These are phyloP conservation scores for Phalacrocorax brasilianus DNA, from an alignment of 2,113 vertebrate species.

Conservation along the genomic window DNA sequence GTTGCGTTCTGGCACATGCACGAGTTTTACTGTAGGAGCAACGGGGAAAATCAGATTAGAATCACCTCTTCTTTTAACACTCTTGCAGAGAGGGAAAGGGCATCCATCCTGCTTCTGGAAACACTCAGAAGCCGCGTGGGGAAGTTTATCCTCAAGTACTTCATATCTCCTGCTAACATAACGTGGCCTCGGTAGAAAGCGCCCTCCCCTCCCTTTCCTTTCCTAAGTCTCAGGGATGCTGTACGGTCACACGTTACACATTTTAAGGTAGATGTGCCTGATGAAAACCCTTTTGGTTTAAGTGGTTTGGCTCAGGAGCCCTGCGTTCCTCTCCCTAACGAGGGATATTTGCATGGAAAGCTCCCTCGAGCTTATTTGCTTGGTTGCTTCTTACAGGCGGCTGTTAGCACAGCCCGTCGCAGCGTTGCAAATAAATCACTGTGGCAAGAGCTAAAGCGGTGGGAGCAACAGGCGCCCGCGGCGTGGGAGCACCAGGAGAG, in stretches of 20 bases:
- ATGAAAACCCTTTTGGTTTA: not conserved
- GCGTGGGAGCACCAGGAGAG: not conserved
- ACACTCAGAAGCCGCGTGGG: not conserved
- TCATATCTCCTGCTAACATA: not conserved
- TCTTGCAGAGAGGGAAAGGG: not conserved
- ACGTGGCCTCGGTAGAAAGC: not conserved
- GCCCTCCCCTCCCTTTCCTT: not conserved
- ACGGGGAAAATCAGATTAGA: not conserved
- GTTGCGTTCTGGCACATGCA: not conserved
- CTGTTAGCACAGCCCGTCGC: not conserved
- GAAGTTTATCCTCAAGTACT: not conserved
- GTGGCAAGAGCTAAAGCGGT: not conserved
- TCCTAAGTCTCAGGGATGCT: not conserved
- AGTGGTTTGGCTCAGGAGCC: not conserved
- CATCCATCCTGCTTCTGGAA: not conserved
- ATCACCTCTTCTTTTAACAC: not conserved
- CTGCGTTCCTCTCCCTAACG: not conserved
- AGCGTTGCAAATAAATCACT: not conserved
- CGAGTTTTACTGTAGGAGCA: not conserved
- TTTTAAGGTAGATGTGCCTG: not conserved
- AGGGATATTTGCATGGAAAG: not conserved
- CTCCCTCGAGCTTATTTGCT: not conserved
- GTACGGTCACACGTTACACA: accelerated
- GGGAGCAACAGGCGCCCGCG: not conserved
- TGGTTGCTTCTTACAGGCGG: not conserved